These are phyloP conservation scores for Scaptodrosophila lebanonensis DNA, from an alignment of 1,140 invertebrate genomes.

Conservation along the genomic window DNA sequence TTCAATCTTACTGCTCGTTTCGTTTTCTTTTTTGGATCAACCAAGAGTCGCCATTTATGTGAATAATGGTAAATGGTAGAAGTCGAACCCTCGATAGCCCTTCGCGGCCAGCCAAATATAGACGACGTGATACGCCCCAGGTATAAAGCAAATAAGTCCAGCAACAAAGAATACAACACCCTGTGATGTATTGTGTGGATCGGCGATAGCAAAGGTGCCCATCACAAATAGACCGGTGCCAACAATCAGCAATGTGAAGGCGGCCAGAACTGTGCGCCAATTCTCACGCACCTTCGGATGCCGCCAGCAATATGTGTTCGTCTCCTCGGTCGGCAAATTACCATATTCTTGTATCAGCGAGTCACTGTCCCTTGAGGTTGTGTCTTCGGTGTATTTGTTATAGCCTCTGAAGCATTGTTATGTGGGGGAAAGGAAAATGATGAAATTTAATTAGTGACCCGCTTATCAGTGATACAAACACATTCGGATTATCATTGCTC, in stretches of 20 bases:
- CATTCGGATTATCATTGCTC: not conserved
- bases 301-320: slow-evolving; percentile 84
- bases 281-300: slow-evolving; percentile 91
- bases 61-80: slow-evolving; percentile 89
- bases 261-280: slow-evolving; percentile 89
- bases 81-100: slow-evolving; percentile 87
- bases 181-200: slow-evolving; percentile 84
- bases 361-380: slow-evolving; percentile 86
- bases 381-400: slow-evolving; percentile 83
- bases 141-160: slow-evolving; percentile 87
- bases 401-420: slow-evolving; percentile 79
- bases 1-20: not conserved
- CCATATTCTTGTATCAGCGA: slow-evolving; percentile 88
- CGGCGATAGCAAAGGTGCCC: slow-evolving; percentile 84
- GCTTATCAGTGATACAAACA: slow-evolving; percentile 13
- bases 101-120: slow-evolving; percentile 90
- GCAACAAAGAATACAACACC: slow-evolving; percentile 89
- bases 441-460: slow-evolving; percentile 12
- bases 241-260: slow-evolving; percentile 85
- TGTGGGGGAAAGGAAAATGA: not conserved
- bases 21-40: slow-evolving; percentile 32
- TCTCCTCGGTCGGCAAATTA: slow-evolving; percentile 80
- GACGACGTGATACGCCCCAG: slow-evolving; percentile 89
- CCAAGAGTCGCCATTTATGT: slow-evolving; percentile 79
- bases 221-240: slow-evolving; percentile 86